Conservation (phyloP, 2,113 vertebrate species). For the Rhabdomys dilectus region DNA sequence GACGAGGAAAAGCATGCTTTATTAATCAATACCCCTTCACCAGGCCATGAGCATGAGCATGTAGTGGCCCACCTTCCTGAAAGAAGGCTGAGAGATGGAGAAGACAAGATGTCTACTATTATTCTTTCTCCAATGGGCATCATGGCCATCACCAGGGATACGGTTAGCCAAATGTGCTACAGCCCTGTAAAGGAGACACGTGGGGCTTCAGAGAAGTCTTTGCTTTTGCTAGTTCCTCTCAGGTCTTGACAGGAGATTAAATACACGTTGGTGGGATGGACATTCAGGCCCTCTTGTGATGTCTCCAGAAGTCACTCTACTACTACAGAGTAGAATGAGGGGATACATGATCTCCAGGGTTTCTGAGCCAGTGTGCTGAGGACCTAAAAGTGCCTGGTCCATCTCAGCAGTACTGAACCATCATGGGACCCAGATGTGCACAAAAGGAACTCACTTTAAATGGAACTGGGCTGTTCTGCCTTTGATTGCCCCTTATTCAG, state of each 20-base stretch:
- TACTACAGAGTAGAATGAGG: background rate
- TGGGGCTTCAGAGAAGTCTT: background rate
- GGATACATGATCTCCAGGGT: background rate
- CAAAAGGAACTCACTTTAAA: background rate
- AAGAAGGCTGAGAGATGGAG: background rate
- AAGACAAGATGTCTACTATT: background rate
- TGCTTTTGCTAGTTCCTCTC: background rate
- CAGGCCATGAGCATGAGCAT: background rate
- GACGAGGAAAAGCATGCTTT: background rate
- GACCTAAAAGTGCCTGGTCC: background rate
- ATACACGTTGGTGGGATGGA: rapidly evolving
- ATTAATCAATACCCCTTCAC: background rate
- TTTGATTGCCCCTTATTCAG: background rate
- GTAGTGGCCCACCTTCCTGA: background rate
- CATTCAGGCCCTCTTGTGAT: background rate
- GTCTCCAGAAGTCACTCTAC: background rate
- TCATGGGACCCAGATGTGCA: rapidly evolving
- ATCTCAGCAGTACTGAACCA: background rate
- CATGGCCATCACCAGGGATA: background rate
- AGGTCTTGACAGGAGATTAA: background rate
- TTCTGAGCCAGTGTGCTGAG: background rate
- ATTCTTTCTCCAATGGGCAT: background rate
- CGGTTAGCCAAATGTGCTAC: background rate
- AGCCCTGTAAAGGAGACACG: background rate
- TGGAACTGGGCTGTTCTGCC: too few relatives aligned